Conservation (phyloP, 1,140 invertebrate genomes). For the Coptotermes formosanus region DNA sequence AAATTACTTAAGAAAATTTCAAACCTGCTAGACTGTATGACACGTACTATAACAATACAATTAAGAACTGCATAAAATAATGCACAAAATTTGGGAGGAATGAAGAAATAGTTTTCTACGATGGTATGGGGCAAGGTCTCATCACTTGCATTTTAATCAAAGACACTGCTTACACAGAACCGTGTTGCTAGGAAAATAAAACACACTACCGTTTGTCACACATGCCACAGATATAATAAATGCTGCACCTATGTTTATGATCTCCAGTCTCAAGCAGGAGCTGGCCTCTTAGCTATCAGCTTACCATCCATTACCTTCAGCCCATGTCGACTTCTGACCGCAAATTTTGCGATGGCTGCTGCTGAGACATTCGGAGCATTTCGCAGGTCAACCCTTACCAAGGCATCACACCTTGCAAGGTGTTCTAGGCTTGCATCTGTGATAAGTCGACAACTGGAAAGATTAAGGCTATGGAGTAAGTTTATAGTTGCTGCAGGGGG, state of each 20-base stretch:
- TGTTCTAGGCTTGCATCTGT: slow-evolving; percentile 80
- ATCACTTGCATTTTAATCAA: not conserved
- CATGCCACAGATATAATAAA: not conserved
- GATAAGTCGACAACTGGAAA: slow-evolving; percentile 78
- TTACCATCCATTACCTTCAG: slow-evolving; percentile 33
- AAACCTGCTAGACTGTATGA: too few relatives aligned
- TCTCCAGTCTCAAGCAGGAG: not conserved
- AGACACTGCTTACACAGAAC: not conserved
- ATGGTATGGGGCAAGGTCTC: not conserved
- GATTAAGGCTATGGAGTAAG: slow-evolving; percentile 64
- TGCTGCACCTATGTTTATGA: not conserved
- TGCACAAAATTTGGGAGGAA: not conserved
- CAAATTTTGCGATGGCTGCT: slow-evolving; percentile 76
- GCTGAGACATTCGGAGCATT: slow-evolving; percentile 74
- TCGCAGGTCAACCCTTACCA: slow-evolving; percentile 68
- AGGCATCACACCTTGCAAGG: slow-evolving; percentile 63
- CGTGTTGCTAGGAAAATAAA: not conserved
- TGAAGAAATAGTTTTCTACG: not conserved
- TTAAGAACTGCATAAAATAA: not conserved
- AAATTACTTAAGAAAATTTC: too few relatives aligned
- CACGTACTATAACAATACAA: not conserved
- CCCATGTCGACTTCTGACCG: slow-evolving; percentile 44
- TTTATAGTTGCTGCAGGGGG: slow-evolving; percentile 58
- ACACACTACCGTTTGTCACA: not conserved
- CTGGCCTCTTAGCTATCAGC: slow-evolving; percentile 31